Base-by-base conservation (phyloP, 2,888 invertebrate genomes). In the Bugula neritina region DNA sequence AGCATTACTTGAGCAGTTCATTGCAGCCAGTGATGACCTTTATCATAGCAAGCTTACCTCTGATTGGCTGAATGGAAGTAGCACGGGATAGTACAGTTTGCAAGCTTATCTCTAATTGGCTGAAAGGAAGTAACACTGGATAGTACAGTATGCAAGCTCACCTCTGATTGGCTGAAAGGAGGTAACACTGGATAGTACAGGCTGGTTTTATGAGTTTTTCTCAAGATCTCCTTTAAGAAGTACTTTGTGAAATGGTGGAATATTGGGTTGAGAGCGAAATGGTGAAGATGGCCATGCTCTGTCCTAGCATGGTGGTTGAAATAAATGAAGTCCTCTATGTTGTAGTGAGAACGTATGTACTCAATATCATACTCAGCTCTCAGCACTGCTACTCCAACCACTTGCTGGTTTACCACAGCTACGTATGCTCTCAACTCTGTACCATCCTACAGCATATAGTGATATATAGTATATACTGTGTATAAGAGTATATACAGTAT, bases 291-390 rank as follows among this genome's bases (percentile, higher is more conserved):
- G 1, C 79, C 82, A 76, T 84, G 84, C 69, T 84, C 83, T 23
- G 78, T 76, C 58, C 84, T 75, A 63, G 77, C 77, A 75, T 84
- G 84, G 72, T 85, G 84, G 76, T 83, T 83, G 78, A 77, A 84
- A 78, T 84, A 83, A 72, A 84, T 82, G 74, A 84, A 84, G 74
- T 84, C 83, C 75, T 84, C 84, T 35, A 84, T 83, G 76, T 84
- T 83, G 78, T 84, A 84, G 75, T 84, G 84, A 2, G 84, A 83
- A 13, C 84, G 77, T 31, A 84, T 81, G 75, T 83, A 84, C 73
- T 84, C 84, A 69, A 84, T 84, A 72, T 84, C 80, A 82, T 83
- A 75, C 31, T 43, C 70, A n/a, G 29, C 70, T 3, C 43, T n/a
- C 3, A 54, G 23, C 2, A 43, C 25, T 5, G 70, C 35, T 25